Base-by-base conservation (phyloP, 1,140 invertebrate genomes). In the Rhynchophorus ferrugineus region DNA sequence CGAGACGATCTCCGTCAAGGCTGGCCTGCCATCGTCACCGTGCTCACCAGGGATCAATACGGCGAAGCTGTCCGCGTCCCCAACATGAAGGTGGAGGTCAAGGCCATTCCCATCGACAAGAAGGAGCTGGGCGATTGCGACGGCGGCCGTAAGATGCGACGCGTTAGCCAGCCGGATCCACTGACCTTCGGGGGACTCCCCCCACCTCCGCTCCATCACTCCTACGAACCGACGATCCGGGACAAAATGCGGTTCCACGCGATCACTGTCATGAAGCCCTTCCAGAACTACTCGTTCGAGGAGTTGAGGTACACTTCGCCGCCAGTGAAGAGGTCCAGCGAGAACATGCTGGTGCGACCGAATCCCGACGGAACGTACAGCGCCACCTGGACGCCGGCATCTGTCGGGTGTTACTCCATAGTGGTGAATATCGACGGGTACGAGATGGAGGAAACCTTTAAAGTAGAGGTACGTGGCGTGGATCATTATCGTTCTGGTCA, bases 271-370 rank as follows among this genome's bases (percentile, higher is more conserved):
- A 93, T 95, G 88, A 90, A 90, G 81, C 78, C 84, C 0, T 98
- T 91, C 71, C 87, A 94, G 61, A 89, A 93, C 66, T 96, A 93
- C 64, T 96, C 93, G 0, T 96, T 98, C 73, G 95, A 98, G 72
- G 95, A 98, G 69, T 72, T 99, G 3, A 81, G 95, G 24, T 85
- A 84, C 35, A 83, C 84, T 29, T 88, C 86, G 5, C 87, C 87
- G 1, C 73, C 79, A 1, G 72, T 86, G 1, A 82, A 82, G 51
- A 70, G 87, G 41, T 81, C 85, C 1, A 85, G 82, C 57, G 93
- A 95, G 69, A 85, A 83, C 52, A 87, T 96, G 78, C 71, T 86
- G 8, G 89, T 95, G 1, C 75, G 85, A 46, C 77, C 83, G 11
- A 90, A 92, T 68, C 78, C 80, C 34, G 91, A 95, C 69, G 91